A percentile compares a stretch with the other conserved stretches of the same genome.
Conservation (phyloP, 2,888 invertebrate genomes). For the Sesia bembeciformis region DNA sequence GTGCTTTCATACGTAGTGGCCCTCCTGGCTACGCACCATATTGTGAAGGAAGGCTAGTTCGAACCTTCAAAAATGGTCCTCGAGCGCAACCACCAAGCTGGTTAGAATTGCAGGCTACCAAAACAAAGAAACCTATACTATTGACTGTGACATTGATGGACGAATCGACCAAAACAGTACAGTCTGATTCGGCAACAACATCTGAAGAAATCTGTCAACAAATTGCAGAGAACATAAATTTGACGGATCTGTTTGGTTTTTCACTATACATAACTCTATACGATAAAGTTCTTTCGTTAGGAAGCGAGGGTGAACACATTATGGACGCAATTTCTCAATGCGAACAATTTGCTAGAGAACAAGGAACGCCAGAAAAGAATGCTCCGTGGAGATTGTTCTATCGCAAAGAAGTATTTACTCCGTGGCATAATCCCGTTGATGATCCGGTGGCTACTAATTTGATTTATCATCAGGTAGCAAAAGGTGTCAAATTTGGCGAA, state of each 20-base stretch:
- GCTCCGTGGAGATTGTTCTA: conserved; percentile 93
- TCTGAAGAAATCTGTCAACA: conserved; percentile 89
- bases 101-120: conserved; percentile 88
- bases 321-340: conserved; percentile 98
- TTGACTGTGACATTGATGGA: conserved; percentile 92
- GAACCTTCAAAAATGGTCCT: conserved; percentile 90
- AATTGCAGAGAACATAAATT: conserved; percentile 82
- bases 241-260: conserved; percentile 91
- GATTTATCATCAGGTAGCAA: conserved; percentile 90
- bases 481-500: conserved; percentile 93
- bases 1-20: conserved; percentile 89
- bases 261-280: conserved; percentile 92
- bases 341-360: conserved; percentile 95
- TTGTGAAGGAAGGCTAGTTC: conserved; percentile 86
- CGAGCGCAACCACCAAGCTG: conserved; percentile 94
- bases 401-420: conserved; percentile 91
- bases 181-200: conserved; percentile 94
- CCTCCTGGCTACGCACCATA: conserved; percentile 92
- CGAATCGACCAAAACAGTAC: conserved; percentile 84
- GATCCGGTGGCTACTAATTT: conserved; percentile 90
- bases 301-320: conserved; percentile 91
- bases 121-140: conserved; percentile 88
- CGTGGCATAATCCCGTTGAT: conserved; percentile 91
- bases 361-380: conserved; percentile 86
- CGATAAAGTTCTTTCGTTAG: conserved; percentile 92